Evolutionary conservation across 1,140 invertebrate species (phyloP), one percentile per base, ranked within the genome.

Genomic region (Sipha flava): DNA sequence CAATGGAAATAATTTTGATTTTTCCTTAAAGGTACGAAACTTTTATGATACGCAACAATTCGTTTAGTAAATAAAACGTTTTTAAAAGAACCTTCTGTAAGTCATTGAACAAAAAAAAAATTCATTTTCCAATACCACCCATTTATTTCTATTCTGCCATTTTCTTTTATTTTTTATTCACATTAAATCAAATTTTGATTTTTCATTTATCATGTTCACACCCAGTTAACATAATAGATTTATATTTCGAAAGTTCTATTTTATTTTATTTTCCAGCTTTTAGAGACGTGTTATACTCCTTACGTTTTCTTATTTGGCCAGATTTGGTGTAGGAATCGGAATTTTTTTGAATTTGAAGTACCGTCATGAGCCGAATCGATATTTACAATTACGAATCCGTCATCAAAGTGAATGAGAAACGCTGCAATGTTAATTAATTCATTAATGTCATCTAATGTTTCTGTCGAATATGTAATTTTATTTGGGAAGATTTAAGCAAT

Each of bases 21-120:
- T 40, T 40, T 40, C 37, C 37, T 10, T 10, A 40, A 40, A 40
- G 37, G 37, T 40, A 40, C 37, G 37, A 40, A 40, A 40, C 37
- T 40, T 40, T 40, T 10, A 40, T 40, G 62, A 31, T 47, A 72
- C 73, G 57, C 64, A 37, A 37, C 37, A 21, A 73, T 21, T n/a
- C 54, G 54, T 57, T 57, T 57, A 6, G 26, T 57, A 43, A 82
- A 82, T 34, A 82, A 7, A 45, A 82, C 73, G 45, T 45, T 21
- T 77, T 82, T 81, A 59, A 81, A 82, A 21, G 37, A 62, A n/a
- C 47, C 70, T 82, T 82, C 47, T 82, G 64, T 16, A 82, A 75
- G 80, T 82, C 80, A 40, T 6, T 10, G 37, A 10, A 40, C 37
- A 40, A 40, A 40, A 6, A 40, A 40, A 40, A n/a, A 59, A 59